These are phyloP conservation scores for Pogonophryne albipinna DNA, from an alignment of 2,797 vertebrate species.

Conservation along the genomic window DNA sequence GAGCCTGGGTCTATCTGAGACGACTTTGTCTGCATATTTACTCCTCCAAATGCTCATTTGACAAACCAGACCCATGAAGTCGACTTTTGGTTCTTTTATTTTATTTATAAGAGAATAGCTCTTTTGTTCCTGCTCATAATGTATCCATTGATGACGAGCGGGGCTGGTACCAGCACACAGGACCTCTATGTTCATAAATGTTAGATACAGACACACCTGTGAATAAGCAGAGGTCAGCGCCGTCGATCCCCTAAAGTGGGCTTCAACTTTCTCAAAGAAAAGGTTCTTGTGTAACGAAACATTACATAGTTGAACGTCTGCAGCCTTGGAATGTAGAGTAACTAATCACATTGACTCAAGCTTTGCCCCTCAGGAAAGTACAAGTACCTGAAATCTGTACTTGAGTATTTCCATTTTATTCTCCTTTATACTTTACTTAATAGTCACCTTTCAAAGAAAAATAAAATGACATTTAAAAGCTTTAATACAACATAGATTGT, in stretches of 20 bases:
- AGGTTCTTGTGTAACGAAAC: not conserved
- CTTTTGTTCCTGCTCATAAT: constrained; percentile 68
- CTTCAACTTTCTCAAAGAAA: constrained; percentile 23
- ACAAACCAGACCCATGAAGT: constrained; percentile 18
- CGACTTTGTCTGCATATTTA: constrained; percentile 12
- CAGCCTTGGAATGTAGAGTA: not conserved
- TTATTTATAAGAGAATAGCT: constrained; percentile 45
- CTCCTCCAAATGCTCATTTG: constrained; percentile 37
- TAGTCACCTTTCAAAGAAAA: not conserved
- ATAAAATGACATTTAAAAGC: not conserved
- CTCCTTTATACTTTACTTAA: not conserved
- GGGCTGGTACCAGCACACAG: constrained; percentile 43
- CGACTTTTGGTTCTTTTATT: not conserved
- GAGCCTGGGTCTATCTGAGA: constrained; percentile 1
- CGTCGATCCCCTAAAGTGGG: constrained; percentile 6
- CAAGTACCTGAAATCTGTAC: not conserved
- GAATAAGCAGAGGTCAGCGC: constrained; percentile 29
- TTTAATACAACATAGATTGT: too few species aligned
- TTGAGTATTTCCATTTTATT: not conserved
- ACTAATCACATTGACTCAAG: not conserved
- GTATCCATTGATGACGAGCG: constrained; percentile 57
- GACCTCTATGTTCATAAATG: constrained; percentile 62
- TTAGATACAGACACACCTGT: constrained; percentile 64
- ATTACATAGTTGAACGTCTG: not conserved
- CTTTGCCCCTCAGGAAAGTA: rapidly evolving